phyloP scores from a whole-genome alignment of 2,113 vertebrate species.

The Carassius auratus region DNA sequence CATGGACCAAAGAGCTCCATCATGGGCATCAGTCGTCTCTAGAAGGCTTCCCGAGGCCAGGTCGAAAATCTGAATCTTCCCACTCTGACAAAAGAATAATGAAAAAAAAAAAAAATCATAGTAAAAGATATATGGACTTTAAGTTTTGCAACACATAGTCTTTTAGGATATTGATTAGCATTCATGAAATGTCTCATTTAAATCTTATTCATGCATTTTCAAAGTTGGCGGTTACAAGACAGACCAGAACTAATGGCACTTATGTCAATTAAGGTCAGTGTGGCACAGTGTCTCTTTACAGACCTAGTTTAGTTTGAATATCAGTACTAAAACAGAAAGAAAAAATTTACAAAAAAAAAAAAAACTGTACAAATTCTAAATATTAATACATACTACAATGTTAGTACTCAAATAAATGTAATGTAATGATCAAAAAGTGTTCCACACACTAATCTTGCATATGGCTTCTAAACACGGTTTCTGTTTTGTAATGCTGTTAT shows the following conservation, averaged over 20 bases:
- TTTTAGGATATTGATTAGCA: background rate
- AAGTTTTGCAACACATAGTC: background rate
- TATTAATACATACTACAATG: too few species aligned
- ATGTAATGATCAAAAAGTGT: background rate
- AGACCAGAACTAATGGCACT: background rate
- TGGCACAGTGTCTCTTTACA: background rate
- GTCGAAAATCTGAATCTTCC: slow-evolving; percentile 93
- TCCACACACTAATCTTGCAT: background rate
- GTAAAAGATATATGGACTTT: background rate
- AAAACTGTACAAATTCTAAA: too few species aligned
- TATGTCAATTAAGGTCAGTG: background rate
- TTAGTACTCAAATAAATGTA: too few species aligned
- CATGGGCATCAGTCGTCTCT: slow-evolving; percentile 82
- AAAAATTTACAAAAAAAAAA: background rate
- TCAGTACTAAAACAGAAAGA: background rate
- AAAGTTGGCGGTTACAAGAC: background rate
- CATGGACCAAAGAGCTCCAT: slow-evolving; percentile 89
- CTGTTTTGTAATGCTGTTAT: background rate
- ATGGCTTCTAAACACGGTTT: background rate
- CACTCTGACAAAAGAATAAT: slow-evolving; percentile 74
- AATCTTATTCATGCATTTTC: background rate
- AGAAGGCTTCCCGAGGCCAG: slow-evolving; percentile 87
- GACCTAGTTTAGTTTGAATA: background rate
- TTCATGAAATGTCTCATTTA: background rate
- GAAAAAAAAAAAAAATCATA: background rate